A percentile compares a stretch with the other conserved stretches of the same genome.
Conservation (phyloP, 2,797 vertebrate species). For the Falco columbarius region DNA sequence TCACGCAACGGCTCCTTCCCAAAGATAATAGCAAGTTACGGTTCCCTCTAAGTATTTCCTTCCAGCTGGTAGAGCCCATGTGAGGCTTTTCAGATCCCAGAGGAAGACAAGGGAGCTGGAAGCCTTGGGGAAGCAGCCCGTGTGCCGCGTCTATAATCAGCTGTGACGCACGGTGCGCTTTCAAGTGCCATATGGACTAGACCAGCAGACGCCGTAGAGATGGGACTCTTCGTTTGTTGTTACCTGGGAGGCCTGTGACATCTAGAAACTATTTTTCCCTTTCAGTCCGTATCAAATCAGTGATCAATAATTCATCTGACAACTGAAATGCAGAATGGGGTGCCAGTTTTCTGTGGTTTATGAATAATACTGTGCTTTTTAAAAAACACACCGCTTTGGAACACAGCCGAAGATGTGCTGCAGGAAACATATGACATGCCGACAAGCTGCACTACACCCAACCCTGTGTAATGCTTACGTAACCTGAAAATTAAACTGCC, state of each 20-base stretch:
- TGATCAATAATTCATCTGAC: slow-evolving; percentile 2
- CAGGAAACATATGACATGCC: accelerated
- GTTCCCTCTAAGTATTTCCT: neutral
- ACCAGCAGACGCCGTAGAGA: neutral
- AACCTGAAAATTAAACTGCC: slow-evolving; percentile 17
- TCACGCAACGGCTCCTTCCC: neutral
- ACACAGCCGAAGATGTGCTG: neutral
- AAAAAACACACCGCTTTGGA: neutral
- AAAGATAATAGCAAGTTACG: neutral
- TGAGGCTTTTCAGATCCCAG: neutral
- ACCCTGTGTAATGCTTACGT: neutral
- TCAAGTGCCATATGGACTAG: neutral
- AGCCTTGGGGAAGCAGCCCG: neutral
- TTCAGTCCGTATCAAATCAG: neutral
- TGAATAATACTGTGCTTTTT: neutral
- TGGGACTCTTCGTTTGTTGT: neutral
- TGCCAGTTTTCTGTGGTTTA: neutral
- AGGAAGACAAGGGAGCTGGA: neutral
- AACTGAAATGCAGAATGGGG: neutral
- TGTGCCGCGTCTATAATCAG: neutral
- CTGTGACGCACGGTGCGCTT: neutral
- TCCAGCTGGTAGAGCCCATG: slow-evolving; percentile 3
- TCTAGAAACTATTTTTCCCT: neutral
- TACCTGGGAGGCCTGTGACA: neutral
- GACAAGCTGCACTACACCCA: neutral